Percentiles rank a stretch among this genome's conserved stretches.
Conservation (phyloP, 2,113 vertebrate genomes). For the Pampusana beccarii region DNA sequence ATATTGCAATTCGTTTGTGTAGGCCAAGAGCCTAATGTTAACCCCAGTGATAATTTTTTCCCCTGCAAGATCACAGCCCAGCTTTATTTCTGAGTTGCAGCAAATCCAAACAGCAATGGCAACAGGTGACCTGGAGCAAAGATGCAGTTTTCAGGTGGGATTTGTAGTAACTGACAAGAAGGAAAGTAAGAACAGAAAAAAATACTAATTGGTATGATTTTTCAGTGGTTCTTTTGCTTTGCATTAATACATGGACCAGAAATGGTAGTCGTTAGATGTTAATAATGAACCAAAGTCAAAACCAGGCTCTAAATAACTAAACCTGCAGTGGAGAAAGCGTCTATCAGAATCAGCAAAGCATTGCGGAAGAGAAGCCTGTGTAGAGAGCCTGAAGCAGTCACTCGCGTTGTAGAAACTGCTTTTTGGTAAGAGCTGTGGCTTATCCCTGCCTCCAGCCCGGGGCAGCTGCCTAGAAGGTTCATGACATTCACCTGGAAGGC, state of each 20-base stretch:
- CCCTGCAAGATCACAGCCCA: background rate
- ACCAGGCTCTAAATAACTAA: background rate
- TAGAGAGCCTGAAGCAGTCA: too few species aligned
- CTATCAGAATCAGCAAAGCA: background rate
- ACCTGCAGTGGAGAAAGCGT: background rate
- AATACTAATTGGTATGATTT: background rate
- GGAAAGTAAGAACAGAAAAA: background rate
- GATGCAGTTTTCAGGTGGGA: background rate
- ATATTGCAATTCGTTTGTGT: background rate
- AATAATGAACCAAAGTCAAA: background rate
- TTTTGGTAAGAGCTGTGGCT: background rate
- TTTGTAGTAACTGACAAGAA: background rate
- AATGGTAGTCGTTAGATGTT: background rate
- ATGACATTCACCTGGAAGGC: background rate
- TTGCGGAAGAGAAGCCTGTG: accelerated
- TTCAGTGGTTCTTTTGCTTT: background rate
- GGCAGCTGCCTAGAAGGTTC: background rate
- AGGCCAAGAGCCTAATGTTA: background rate
- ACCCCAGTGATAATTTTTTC: background rate
- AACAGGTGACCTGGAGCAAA: background rate
- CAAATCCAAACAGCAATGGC: background rate
- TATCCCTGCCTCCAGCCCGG: too few species aligned
- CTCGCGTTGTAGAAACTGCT: background rate
- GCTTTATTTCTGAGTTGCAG: background rate
- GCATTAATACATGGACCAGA: background rate